Base-by-base conservation (phyloP, 1,140 invertebrate genomes). In the Aporrectodea caliginosa region DNA sequence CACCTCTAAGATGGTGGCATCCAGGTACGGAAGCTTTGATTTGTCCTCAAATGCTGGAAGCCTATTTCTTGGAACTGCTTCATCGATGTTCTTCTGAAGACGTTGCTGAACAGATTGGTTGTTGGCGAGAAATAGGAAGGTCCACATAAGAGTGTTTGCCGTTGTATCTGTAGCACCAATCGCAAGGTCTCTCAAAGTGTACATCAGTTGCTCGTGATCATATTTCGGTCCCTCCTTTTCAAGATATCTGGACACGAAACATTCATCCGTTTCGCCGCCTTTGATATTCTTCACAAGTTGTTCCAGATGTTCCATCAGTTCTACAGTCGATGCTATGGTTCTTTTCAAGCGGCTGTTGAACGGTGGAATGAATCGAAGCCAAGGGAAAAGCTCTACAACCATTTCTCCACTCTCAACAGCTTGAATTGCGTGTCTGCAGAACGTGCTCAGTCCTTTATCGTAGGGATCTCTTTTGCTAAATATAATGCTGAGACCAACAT, bases 31-130 rank as follows among this genome's bases (percentile, higher is more conserved):
- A 81, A 87, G 75, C 16, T 73, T 31, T 22, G 32, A 31, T 31
- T 82, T 77, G 31, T 86, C 83, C 14, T 68, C 78, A 35, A 82
- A 83, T 22, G 70, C 43, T 16, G 85, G 84, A 2, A 31, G 58
- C 14, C 84, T 80, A n/a, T 84, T 81, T 12, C 70, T 35, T 0
- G 85, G 86, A 22, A 88, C 75, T 12, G 86, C 83, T 0, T 73
- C 69, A 73, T 85, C 83, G 35, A 89, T 84, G 81, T 89, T 88
- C 32, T 82, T 69, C 12, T 84, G 82, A 0, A 87, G 71, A 76
- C 82, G 82, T 27, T 79, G 34, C 72, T 89, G 87, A 1, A 87
- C 81, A 16, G 86, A 80, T 2, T 85, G 87, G 91, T 85, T 82
- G 14, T 77, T 75, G 0, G 84, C 83, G 69, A 87, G 79, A 29